Evolutionary conservation across 2,888 invertebrate genomes (phyloP).

Genomic region (Carcina quercana): DNA sequence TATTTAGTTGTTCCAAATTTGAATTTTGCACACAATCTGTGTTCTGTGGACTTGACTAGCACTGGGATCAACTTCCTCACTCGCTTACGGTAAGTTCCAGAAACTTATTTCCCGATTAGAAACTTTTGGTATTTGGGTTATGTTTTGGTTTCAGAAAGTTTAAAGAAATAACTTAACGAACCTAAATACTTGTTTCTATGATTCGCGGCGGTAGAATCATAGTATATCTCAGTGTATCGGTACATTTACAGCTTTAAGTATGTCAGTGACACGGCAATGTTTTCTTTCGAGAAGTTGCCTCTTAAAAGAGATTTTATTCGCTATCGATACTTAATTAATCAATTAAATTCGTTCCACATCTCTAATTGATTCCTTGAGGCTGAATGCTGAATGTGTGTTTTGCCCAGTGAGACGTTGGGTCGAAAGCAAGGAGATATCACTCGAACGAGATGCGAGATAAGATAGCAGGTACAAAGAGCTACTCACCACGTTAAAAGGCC

Average conservation of each 20-base stretch:
- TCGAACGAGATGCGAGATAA: conserved; percentile 31
- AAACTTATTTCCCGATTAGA: not conserved
- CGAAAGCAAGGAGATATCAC: conserved; percentile 12
- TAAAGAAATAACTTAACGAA: conserved; percentile 38
- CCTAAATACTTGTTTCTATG: conserved; percentile 38
- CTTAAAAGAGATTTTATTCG: conserved; percentile 9
- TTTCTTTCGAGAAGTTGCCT: conserved; percentile 6
- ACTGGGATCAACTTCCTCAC: conserved; percentile 23
- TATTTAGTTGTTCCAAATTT: conserved; percentile 49
- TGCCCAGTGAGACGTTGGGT: conserved; percentile 7
- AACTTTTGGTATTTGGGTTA: conserved; percentile 33
- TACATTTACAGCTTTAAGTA: conserved; percentile 29
- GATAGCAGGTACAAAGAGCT: conserved; percentile 26
- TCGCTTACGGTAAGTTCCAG: not conserved
- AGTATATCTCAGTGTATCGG: conserved; percentile 31
- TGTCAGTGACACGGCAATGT: conserved; percentile 35
- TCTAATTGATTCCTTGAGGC: conserved; percentile 13
- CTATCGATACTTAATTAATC: conserved; percentile 9
- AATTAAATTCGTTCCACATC: conserved; percentile 15
- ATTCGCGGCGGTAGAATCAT: conserved; percentile 42
- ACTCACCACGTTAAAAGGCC: conserved; percentile 27
- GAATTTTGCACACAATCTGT: conserved; percentile 31
- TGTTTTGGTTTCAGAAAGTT: conserved; percentile 39
- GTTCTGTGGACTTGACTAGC: conserved; percentile 47
- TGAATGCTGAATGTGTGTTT: conserved; percentile 12